These are phyloP conservation scores for Intellagama lesueurii DNA, from an alignment of 2,797 vertebrate genomes.

Conservation along the genomic window DNA sequence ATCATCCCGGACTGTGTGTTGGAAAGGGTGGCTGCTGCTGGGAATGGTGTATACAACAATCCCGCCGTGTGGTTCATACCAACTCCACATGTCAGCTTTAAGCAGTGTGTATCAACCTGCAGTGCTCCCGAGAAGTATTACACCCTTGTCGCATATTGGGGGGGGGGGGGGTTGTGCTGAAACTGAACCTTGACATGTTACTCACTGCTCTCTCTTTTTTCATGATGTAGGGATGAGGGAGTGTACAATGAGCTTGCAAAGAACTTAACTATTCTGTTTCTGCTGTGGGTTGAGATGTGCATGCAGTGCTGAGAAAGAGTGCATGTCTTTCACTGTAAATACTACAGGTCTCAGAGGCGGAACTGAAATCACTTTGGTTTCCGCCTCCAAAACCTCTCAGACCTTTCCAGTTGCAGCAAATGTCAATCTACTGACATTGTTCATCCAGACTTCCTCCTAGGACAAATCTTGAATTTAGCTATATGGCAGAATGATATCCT, in stretches of 20 bases:
- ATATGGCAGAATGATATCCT: neutral
- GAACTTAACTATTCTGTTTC: neutral
- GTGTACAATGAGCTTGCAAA: neutral
- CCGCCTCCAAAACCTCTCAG: neutral
- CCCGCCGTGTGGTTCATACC: neutral
- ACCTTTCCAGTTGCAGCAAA: neutral
- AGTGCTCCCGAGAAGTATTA: neutral
- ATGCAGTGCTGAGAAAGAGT: neutral
- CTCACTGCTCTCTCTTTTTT: neutral
- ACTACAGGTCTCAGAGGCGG: neutral
- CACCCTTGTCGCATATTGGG: neutral
- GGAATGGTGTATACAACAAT: neutral
- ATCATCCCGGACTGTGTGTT: neutral
- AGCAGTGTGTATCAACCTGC: neutral
- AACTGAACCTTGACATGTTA: neutral
- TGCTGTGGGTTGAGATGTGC: neutral
- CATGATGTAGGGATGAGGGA: neutral
- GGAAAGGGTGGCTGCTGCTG: neutral
- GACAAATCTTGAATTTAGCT: neutral
- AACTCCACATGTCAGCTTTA: neutral
- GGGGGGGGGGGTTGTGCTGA: neutral
- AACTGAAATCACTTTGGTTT: neutral
- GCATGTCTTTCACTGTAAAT: neutral
- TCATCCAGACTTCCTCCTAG: neutral
- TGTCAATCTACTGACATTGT: neutral